Evolutionary conservation across 2,797 vertebrate genomes (phyloP), one percentile per base, ranked within the genome.

Genomic region (Microctenopoma stevenorrisi): DNA sequence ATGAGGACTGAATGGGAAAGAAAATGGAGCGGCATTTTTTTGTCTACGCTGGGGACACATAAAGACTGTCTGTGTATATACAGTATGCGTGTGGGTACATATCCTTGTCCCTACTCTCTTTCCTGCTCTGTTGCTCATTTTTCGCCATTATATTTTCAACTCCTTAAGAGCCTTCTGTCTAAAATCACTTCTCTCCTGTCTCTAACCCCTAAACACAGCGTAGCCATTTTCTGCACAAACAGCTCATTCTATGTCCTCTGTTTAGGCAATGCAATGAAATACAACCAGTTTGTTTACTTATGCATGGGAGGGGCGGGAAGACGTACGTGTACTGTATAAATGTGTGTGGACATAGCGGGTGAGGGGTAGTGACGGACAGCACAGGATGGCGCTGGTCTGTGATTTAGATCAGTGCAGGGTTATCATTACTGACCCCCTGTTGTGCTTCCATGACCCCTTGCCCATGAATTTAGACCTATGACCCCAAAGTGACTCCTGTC

Each of bases 401-500:
- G 83, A 72, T 91, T 93, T 91, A 91, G 89, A 89, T 93, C 90
- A 91, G 89, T 40, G 61, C 74, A 46, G 82, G 90, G 91, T 93
- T 93, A 92, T 93, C 92, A 90, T 90, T 78, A 83, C 87, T 73
- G 74, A 79, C 46, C 68, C 77, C 89, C 89, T 64, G 91, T 83
- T 85, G 86, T 91, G 89, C 91, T 91, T 92, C 89, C 68, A 37
- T 76, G 83, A 91, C 85, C 91, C 76, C 68, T 47, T 11, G 35
- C 63, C 77, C 82, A 2, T 72, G 79, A 74, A 73, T 72, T 88
- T 72, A 83, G 87, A 88, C 89, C 88, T 79, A 64, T 88, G 40
- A 82, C 84, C 73, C 70, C 74, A 25, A 33, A 28, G 11, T 15
- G 66, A 84, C 81, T 90, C 83, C 88, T 84, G 88, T 87, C 85